These are phyloP conservation scores for Cinclus cinclus DNA, from an alignment of 2,113 vertebrate species.

Conservation along the genomic window DNA sequence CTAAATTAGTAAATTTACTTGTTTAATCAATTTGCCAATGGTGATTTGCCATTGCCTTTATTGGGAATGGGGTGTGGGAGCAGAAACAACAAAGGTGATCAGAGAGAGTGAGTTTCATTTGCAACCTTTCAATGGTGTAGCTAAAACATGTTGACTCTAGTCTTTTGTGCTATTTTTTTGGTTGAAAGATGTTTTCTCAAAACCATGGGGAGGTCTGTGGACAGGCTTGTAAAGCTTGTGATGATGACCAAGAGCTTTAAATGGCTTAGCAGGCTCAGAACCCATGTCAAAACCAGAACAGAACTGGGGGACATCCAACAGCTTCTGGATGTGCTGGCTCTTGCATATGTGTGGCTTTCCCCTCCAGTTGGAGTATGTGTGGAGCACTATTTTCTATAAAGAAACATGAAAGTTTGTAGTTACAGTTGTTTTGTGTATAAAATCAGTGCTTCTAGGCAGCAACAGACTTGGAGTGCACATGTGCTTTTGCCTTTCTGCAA, in stretches of 20 bases:
- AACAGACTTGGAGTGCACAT: accelerated
- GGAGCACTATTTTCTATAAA: neutral
- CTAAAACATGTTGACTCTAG: neutral
- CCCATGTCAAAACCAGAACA: neutral
- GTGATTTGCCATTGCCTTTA: neutral
- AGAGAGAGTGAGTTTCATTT: neutral
- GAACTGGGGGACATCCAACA: neutral
- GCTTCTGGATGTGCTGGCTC: neutral
- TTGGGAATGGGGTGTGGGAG: too few relatives aligned
- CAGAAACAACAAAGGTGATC: neutral
- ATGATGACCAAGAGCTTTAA: neutral
- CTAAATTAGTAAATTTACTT: neutral
- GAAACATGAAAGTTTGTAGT: accelerated
- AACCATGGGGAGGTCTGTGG: neutral
- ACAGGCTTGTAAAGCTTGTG: neutral
- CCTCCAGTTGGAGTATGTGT: neutral
- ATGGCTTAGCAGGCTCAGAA: neutral
- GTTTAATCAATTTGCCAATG: neutral
- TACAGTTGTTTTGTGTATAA: neutral
- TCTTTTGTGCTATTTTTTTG: neutral
- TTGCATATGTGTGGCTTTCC: neutral
- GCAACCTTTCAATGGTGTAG: neutral
- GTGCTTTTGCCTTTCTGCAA: neutral
- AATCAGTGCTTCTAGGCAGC: neutral
- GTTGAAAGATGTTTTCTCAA: neutral